Evolutionary conservation across 1,140 invertebrate species (phyloP), one percentile per base, ranked within the genome.

Genomic region (Lepidotrigona ventralis): DNA sequence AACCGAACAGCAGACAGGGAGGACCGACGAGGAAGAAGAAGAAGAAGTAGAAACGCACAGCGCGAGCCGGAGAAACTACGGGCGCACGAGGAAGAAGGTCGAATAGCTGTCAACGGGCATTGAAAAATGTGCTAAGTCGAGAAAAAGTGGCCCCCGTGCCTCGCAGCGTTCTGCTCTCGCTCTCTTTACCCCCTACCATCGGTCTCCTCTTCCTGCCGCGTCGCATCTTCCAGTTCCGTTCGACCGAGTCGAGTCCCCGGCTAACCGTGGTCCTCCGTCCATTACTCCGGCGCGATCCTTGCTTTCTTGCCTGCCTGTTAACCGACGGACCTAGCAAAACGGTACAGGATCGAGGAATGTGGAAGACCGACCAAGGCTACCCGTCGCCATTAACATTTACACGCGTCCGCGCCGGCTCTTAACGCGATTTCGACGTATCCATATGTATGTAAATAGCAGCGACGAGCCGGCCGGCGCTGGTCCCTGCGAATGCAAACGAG

Each of bases 101-200:
- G 88, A 89, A 90, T 92, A 92, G 90, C 91, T 92, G 91, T 92
- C 91, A 91, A 89, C 91, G 83, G 84, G 79, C 89, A 91, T 91
- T 92, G 92, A 92, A 92, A 92, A 92, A 92, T 92, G 91, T 92
- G 91, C 90, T 89, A 92, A 92, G 89, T 88, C 82, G 72, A 90
- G 90, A 92, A 92, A 92, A 92, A 92, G 91, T 88, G 81, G 88
- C 86, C 88, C 81, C 86, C 83, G 88, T 90, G 81, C 85, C 91
- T 86, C 82, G 86, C 81, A 92, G 91, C 91, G 89, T 86, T 88
- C 84, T 81, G 71, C 84, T 84, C 86, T 88, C 87, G 84, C 78
- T 87, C 83, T 79, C 86, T 77, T 87, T 77, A 26, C 70, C 77
- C 66, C 74, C 83, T 84, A 56, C 81, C n/a, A 78, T 54, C 68